These are phyloP conservation scores for Calameuta pallipes DNA, from an alignment of 2,888 invertebrate genomes.

Conservation along the genomic window DNA sequence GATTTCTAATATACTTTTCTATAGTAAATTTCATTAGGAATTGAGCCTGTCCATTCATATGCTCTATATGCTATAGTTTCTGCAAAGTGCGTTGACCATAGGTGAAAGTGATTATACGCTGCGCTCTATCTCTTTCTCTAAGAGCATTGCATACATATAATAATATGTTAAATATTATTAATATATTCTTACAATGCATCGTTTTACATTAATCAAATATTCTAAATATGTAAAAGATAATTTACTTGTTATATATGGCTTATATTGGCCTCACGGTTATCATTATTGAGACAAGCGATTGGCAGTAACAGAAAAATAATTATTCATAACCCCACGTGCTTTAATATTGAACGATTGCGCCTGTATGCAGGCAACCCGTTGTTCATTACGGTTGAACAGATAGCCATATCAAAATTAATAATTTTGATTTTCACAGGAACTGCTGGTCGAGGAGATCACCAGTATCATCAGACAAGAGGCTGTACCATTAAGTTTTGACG, in stretches of 20 bases:
- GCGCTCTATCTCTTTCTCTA: neutral
- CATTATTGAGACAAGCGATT: neutral
- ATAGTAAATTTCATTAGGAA: neutral
- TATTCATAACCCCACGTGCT: neutral
- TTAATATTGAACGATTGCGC: neutral
- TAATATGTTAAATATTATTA: neutral
- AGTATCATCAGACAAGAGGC: constrained; percentile 68
- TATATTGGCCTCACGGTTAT: neutral
- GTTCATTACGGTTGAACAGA: neutral
- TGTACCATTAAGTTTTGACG: constrained; percentile 73
- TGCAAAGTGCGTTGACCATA: neutral
- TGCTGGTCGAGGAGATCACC: constrained; percentile 68
- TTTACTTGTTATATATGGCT: neutral
- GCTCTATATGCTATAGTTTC: neutral
- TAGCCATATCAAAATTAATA: constrained; percentile 7
- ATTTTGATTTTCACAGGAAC: constrained; percentile 63
- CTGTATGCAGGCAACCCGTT: neutral
- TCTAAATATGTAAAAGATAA: neutral
- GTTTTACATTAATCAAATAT: neutral
- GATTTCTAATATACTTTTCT: neutral
- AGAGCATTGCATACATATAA: neutral
- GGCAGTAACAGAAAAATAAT: neutral
- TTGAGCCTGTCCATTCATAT: neutral
- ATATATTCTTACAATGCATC: neutral
- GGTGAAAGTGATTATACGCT: neutral